Percentiles rank a stretch among this genome's conserved stretches.
phyloP scores from a whole-genome alignment of 1,140 invertebrate genomes.

The Acromyrmex echinatior region DNA sequence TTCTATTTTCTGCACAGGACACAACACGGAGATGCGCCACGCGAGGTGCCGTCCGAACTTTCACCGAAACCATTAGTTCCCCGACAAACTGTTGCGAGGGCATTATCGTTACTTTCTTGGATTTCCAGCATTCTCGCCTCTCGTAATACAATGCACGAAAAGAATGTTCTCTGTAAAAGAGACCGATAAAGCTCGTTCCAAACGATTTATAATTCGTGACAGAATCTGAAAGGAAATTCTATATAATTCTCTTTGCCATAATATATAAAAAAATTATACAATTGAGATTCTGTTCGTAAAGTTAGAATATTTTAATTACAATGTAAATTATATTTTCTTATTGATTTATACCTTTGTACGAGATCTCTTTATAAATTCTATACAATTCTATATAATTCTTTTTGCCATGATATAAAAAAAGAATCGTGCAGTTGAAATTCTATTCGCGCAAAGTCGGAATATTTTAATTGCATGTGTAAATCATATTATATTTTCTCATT shows the following conservation, averaged over 20 bases:
- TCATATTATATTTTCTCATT: not conserved
- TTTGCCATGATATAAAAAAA: no score
- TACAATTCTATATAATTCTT: not conserved
- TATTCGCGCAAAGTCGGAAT: not conserved
- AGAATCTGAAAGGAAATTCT: not conserved
- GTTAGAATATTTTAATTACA: not conserved
- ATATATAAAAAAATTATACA: not conserved
- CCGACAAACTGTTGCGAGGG: constrained; percentile 42
- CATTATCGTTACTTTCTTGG: constrained; percentile 44
- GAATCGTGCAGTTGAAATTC: not conserved
- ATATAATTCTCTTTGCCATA: not conserved
- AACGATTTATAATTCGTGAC: not conserved
- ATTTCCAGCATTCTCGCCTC: constrained; percentile 21
- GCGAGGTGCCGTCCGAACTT: constrained; percentile 27
- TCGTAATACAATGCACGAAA: constrained; percentile 13
- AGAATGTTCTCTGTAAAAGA: not conserved
- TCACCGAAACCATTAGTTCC: constrained; percentile 46
- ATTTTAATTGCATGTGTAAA: not conserved
- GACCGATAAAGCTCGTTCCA: not conserved
- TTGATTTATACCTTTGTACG: not conserved
- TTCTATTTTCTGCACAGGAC: constrained; percentile 48
- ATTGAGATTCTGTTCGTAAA: not conserved
- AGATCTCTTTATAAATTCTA: not conserved
- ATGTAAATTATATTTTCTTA: not conserved
- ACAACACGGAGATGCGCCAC: constrained; percentile 12